These are phyloP conservation scores for Nomia melanderi DNA, from an alignment of 1,140 invertebrate species.

Conservation along the genomic window DNA sequence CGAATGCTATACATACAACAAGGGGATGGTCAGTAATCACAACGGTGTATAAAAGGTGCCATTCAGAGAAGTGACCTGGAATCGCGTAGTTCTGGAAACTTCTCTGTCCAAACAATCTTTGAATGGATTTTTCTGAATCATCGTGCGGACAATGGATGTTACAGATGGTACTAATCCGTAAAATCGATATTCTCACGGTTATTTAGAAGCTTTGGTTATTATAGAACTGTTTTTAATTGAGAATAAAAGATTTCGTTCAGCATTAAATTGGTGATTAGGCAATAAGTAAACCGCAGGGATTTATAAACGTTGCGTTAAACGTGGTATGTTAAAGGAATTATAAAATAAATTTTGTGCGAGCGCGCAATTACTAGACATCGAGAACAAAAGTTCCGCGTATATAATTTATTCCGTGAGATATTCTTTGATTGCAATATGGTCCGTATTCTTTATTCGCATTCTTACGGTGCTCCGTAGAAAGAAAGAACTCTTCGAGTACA, in stretches of 20 bases:
- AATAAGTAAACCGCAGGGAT: too few species aligned
- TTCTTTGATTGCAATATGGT: constrained; percentile 39
- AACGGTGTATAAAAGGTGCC: constrained; percentile 19
- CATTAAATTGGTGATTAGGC: too few species aligned
- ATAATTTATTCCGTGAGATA: constrained; percentile 41
- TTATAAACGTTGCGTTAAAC: too few species aligned
- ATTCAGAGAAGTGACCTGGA: constrained; percentile 47
- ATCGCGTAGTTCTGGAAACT: constrained; percentile 24
- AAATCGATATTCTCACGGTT: constrained; percentile 15
- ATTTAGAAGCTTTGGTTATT: constrained; percentile 13
- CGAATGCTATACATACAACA: background rate
- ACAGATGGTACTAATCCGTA: constrained; percentile 15
- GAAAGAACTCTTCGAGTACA: constrained; percentile 52
- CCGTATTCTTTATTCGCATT: constrained; percentile 52
- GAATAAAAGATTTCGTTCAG: background rate
- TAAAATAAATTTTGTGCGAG: too few species aligned
- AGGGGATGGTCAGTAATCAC: background rate
- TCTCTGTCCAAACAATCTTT: constrained; percentile 33
- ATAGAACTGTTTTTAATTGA: background rate
- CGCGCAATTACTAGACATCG: background rate
- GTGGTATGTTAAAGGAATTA: too few species aligned
- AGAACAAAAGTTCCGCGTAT: constrained; percentile 26
- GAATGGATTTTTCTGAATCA: constrained; percentile 22
- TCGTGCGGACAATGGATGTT: constrained; percentile 39
- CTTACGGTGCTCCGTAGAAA: constrained; percentile 42